A percentile compares a stretch with the other conserved stretches of the same genome.
Evolutionary conservation across 92 coral and sea anemone genomes (phyloP).

Genomic region (Palythoa caribaeorum): DNA sequence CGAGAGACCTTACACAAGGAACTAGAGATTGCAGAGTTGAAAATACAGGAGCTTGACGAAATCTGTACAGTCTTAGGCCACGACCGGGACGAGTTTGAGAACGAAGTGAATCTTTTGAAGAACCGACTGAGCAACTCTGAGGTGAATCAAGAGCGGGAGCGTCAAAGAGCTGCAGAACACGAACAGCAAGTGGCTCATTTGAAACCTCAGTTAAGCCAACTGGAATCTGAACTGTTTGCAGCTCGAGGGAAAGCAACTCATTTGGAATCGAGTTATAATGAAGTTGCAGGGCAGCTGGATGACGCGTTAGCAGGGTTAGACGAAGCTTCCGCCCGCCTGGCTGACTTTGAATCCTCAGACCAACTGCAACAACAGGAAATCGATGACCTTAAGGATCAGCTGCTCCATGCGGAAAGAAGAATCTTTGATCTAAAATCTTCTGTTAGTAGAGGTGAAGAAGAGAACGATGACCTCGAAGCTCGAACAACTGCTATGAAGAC

Average conservation of each 20-base stretch:
- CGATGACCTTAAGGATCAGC: constrained; percentile 88
- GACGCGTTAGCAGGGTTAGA: constrained; percentile 76
- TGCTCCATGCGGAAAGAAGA: constrained; percentile 79
- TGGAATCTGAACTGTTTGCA: constrained; percentile 85
- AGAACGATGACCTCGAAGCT: constrained; percentile 91
- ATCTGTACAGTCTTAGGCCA: constrained; percentile 77
- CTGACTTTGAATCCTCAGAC: constrained; percentile 77
- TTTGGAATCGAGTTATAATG: constrained; percentile 82
- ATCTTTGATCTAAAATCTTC: constrained; percentile 77
- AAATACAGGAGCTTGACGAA: constrained; percentile 86
- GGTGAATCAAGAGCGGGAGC: constrained; percentile 80
- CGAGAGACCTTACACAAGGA: constrained; percentile 86
- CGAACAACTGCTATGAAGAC: constrained; percentile 87
- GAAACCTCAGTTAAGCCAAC: constrained; percentile 81
- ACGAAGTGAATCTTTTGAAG: constrained; percentile 76
- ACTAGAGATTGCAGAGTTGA: constrained; percentile 79
- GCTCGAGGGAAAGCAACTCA: constrained; percentile 84
- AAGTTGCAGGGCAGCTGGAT: constrained; percentile 75
- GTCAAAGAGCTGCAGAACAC: constrained; percentile 82
- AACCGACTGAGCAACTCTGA: constrained; percentile 86
- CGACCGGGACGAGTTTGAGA: constrained; percentile 88
- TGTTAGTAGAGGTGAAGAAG: constrained; percentile 84
- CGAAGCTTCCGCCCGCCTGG: constrained; percentile 66
- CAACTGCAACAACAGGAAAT: constrained; percentile 75
- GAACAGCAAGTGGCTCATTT: constrained; percentile 87